Evolutionary conservation across 2,888 invertebrate species (phyloP).

Genomic region (Spisula solida): DNA sequence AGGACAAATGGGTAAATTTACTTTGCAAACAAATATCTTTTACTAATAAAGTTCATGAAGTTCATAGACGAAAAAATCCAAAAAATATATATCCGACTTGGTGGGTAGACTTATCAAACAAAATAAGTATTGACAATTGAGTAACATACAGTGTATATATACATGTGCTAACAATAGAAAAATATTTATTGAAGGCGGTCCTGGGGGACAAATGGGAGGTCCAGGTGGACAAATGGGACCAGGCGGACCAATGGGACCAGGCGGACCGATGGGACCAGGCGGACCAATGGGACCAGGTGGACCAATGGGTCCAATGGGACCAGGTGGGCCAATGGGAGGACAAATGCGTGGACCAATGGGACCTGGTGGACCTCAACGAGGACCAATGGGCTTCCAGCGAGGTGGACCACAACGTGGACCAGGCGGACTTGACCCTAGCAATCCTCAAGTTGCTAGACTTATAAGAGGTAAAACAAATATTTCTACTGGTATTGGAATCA

Average conservation of each 20-base stretch:
- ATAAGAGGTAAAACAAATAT: slow-evolving; percentile 53
- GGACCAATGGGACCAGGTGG: slow-evolving; percentile 26
- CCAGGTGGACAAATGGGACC: slow-evolving; percentile 22
- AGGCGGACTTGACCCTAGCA: slow-evolving; percentile 54
- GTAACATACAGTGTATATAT: too few relatives aligned
- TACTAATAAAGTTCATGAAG: too few relatives aligned
- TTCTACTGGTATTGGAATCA: not conserved
- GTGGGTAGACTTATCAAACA: too few relatives aligned
- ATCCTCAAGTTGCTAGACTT: slow-evolving; percentile 62
- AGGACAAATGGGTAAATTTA: slow-evolving; percentile 27
- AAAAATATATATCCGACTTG: too few relatives aligned
- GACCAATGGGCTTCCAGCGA: slow-evolving; percentile 16
- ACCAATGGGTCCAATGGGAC: slow-evolving; percentile 21
- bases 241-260: slow-evolving; percentile 45
- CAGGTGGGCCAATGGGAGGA: slow-evolving; percentile 33
- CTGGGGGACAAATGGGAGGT: slow-evolving; percentile 28
- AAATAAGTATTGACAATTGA: too few relatives aligned
- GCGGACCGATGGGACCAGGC: slow-evolving; percentile 15
- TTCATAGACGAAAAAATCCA: too few relatives aligned
- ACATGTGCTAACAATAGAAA: not conserved
- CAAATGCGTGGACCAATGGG: slow-evolving; percentile 34
- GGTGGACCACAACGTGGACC: slow-evolving; percentile 33
- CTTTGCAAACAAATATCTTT: not conserved
- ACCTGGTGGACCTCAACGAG: slow-evolving; percentile 44
- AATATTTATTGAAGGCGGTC: not conserved